Evolutionary conservation across 2,797 vertebrate genomes (phyloP), one percentile per base, ranked within the genome.

Genomic region (Arrhamphus sclerolepis): DNA sequence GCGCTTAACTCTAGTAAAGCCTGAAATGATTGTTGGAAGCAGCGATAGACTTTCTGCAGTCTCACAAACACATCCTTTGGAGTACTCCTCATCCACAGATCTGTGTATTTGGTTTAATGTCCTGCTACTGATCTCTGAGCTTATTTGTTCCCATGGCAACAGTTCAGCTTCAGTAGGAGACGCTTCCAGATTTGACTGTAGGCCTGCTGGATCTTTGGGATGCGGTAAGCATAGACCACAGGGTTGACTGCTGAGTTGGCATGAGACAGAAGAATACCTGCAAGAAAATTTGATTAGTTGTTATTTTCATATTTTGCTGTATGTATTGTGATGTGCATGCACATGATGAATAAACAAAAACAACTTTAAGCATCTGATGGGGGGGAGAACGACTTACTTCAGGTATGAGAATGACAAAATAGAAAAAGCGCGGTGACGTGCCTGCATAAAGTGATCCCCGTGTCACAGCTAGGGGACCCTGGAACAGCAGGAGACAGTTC

Each of bases 161-260:
- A 71, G 63, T 75, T 58, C 18, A 66, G 81, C 66, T 81, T 87
- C 39, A 77, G 19, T 29, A 93, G 29, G 54, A 89, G 83, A 20
- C 80, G 63, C 77, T 74, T 95, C 86, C 95, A 86, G 79, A 94
- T 94, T 4, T 93, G 80, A 46, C 82, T 9, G 66, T 93, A 95
- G 0, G 91, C 92, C 68, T 65, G 86, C 71, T 85, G 94, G 88
- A 96, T 94, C 71, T 94, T 95, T 62, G 91, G 94, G 72, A 96
- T 95, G 88, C 89, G 94, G 58, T 70, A 95, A 5, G 94, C 93
- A 0, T 96, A 97, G 61, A 96, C 56, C 7, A 96, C 80, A 7
- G 96, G 94, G 78, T 96, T 96, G 89, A 95, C 89, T 56, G 92
- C 92, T 28, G 95, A 97, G 70, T 94, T 95, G 44, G 85, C 88